Base-by-base conservation (phyloP, 2,888 invertebrate genomes). In the Hirtodrosophila duncani region DNA sequence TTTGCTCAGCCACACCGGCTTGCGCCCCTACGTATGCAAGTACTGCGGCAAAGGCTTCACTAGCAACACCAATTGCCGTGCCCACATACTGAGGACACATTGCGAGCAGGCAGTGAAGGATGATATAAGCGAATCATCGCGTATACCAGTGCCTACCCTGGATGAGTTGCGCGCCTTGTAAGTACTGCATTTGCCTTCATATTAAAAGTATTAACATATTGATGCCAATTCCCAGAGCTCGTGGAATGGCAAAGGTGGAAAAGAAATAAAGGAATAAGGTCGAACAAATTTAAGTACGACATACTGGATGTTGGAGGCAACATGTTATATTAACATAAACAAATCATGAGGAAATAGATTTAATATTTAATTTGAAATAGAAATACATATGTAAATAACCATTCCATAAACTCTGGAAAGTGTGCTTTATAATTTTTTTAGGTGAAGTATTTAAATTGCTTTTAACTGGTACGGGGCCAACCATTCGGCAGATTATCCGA, bases 21-120 rank as follows among this genome's bases (percentile, higher is more conserved):
- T 87, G 5, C 61, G 85, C 8, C 87, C 87, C 0, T 87, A 85
- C 37, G 74, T 67, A 0, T 87, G 87, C 46, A 84, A 84, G 16
- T 87, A 86, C 51, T 87, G 87, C 39, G 77, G 77, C 3, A 84
- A 83, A 51, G 74, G 84, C 0, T 87, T 87, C 56, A 82, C 87
- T 1, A 85, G 85, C 29, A 84, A 86, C 1, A 81, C 84, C 2
- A 87, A 87, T 62, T 87, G 86, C 45, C 70, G 85, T 3, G 84
- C 83, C 14, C 87, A 87, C 48, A 86, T 86, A 31, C 83, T 82
- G 29, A 84, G 84, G 9, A 51, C 83, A 1, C 87, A 87, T 75
- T 83, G 85, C 0, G 42, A 34, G 2, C 77, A 68, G 37, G 60
- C 58, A 6, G 14, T 14, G 3, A 20, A 36, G 9, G 36, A 48